These are phyloP conservation scores for Polydrusus pterygomalis DNA, from an alignment of 2,888 invertebrate genomes.

Conservation along the genomic window DNA sequence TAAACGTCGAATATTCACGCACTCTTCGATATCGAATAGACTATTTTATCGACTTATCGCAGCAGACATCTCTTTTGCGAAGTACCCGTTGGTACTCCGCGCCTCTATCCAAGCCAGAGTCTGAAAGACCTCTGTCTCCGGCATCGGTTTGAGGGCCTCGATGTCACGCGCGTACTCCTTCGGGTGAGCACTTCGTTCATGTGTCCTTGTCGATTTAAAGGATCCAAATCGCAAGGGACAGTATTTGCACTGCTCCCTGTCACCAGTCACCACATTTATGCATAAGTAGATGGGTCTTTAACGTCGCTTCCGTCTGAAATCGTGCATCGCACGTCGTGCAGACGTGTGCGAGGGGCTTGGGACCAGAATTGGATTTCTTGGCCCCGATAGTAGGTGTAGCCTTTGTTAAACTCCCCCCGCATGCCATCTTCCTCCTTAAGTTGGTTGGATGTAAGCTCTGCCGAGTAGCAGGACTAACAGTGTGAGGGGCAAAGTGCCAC, in stretches of 20 bases:
- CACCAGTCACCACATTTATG: not conserved
- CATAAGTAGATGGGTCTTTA: not conserved
- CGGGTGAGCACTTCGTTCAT: conserved; percentile 28
- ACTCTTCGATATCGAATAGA: no score
- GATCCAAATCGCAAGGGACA: conserved; percentile 9
- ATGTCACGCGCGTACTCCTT: conserved; percentile 17
- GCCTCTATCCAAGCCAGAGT: conserved; percentile 40
- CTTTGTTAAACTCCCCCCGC: not conserved
- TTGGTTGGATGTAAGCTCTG: not conserved
- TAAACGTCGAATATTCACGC: no score
- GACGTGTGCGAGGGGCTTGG: not conserved
- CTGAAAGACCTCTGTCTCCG: conserved; percentile 24
- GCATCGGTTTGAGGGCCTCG: conserved; percentile 11
- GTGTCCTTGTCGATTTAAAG: conserved; percentile 31
- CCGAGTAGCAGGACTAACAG: not conserved
- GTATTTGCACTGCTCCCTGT: conserved; percentile 15
- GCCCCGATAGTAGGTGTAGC: not conserved
- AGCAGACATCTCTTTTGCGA: conserved; percentile 29
- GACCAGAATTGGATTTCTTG: conserved; percentile 5
- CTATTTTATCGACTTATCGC: not conserved
- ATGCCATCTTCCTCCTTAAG: not conserved
- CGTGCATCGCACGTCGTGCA: not conserved
- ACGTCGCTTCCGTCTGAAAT: not conserved
- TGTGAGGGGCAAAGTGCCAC: not conserved
- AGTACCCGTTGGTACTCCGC: not conserved